A percentile compares a stretch with the other conserved stretches of the same genome.
Conservation (phyloP, 2,888 invertebrate species). For the Mythimna pallens region DNA sequence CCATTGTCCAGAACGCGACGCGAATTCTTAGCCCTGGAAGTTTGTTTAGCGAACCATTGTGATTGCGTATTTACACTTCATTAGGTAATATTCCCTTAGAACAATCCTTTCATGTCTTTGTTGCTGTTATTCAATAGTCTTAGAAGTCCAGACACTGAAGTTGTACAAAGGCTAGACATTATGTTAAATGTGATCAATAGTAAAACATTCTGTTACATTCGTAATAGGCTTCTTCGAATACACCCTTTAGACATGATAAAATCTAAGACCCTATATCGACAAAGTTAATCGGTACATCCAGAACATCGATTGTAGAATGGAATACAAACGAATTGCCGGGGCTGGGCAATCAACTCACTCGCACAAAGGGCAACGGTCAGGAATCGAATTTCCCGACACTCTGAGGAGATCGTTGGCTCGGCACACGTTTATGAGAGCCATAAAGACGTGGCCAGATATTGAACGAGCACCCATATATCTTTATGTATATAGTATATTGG, state of each 20-base stretch:
- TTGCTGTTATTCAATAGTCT: slow-evolving; percentile 42
- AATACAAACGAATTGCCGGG: slow-evolving; percentile 59
- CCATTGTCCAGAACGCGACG: slow-evolving; percentile 81
- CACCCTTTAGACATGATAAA: slow-evolving; percentile 52
- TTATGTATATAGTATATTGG: slow-evolving; percentile 55
- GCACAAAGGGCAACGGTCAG: slow-evolving; percentile 74
- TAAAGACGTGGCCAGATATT: slow-evolving; percentile 83
- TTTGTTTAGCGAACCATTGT: slow-evolving; percentile 71
- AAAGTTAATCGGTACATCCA: slow-evolving; percentile 60
- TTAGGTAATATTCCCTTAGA: slow-evolving; percentile 48
- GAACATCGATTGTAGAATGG: slow-evolving; percentile 59
- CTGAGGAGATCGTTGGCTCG: slow-evolving; percentile 73
- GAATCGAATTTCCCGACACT: slow-evolving; percentile 81
- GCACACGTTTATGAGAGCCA: slow-evolving; percentile 78
- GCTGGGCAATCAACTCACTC: slow-evolving; percentile 66
- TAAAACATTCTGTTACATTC: slow-evolving; percentile 6
- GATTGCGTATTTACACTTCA: slow-evolving; percentile 48
- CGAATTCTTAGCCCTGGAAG: slow-evolving; percentile 73
- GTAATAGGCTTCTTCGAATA: background rate
- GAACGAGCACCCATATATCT: slow-evolving; percentile 66
- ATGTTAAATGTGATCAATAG: slow-evolving; percentile 21
- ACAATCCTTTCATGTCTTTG: slow-evolving; percentile 46
- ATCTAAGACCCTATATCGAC: slow-evolving; percentile 58
- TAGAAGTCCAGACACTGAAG: slow-evolving; percentile 17
- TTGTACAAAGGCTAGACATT: slow-evolving; percentile 26